phyloP scores from a whole-genome alignment of 2,113 vertebrate species.

The Archilochus colubris region DNA sequence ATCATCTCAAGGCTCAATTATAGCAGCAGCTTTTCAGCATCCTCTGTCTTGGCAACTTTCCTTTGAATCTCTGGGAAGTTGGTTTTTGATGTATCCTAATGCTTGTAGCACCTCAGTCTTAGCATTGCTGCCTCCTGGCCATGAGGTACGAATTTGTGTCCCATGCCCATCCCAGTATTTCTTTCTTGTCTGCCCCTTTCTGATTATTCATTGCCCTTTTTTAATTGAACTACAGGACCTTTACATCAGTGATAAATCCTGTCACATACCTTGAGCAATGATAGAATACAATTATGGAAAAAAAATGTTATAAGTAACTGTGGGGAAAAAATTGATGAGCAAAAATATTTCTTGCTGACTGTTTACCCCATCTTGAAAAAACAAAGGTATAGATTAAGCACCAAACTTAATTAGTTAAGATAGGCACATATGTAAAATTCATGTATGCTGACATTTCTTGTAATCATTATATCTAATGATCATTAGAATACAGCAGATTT shows the following conservation, averaged over 20 bases:
- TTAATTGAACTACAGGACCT: background rate
- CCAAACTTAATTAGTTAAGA: background rate
- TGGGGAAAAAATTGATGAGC: background rate
- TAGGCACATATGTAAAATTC: background rate
- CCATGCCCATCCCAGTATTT: background rate
- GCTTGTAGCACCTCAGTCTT: background rate
- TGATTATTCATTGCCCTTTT: background rate
- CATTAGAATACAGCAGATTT: background rate
- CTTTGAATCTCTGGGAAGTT: background rate
- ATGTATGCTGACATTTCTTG: background rate
- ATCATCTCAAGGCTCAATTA: background rate
- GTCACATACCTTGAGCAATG: background rate
- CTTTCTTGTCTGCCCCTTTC: background rate
- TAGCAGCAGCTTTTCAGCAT: background rate
- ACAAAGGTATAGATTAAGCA: background rate
- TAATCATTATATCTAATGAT: background rate
- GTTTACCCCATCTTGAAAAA: background rate
- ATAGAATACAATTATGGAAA: background rate
- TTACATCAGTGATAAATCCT: background rate
- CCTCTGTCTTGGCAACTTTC: background rate
- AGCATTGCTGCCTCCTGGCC: background rate
- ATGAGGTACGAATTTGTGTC: background rate
- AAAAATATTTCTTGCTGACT: background rate
- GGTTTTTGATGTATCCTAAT: background rate
- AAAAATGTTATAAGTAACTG: background rate